Percentiles rank a stretch among this genome's conserved stretches.
Evolutionary conservation across 2,888 invertebrate genomes (phyloP).

Genomic region (Cryptocheilus praepositus): DNA sequence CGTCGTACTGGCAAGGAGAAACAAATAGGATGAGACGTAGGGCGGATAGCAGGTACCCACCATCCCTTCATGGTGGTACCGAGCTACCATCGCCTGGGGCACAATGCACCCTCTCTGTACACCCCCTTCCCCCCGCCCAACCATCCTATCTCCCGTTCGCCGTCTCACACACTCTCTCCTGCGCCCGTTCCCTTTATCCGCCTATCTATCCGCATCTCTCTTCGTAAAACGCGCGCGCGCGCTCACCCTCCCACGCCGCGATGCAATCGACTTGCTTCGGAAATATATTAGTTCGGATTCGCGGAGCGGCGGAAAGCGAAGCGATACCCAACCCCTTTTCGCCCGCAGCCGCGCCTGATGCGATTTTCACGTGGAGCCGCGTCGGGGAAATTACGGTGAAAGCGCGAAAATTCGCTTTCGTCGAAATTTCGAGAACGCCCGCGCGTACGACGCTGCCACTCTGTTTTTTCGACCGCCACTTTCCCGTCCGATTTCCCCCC

Average conservation of each 20-base stretch:
- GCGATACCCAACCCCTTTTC: slow-evolving; percentile 48
- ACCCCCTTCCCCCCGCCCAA: slow-evolving; percentile 28
- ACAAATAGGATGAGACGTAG: slow-evolving; percentile 63
- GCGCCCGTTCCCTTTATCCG: slow-evolving; percentile 6
- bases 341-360: slow-evolving; percentile 43
- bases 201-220: slow-evolving; percentile 9
- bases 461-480: slow-evolving; percentile 38
- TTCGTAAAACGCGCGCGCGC: slow-evolving; percentile 2
- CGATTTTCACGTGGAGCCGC: slow-evolving; percentile 59
- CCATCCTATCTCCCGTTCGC: slow-evolving; percentile 10
- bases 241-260: slow-evolving; percentile 21
- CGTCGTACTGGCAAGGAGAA: slow-evolving; percentile 56
- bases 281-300: slow-evolving; percentile 67
- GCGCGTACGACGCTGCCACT: slow-evolving; percentile 31
- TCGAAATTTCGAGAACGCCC: slow-evolving; percentile 57
- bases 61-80: slow-evolving; percentile 52
- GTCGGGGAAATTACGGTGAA: slow-evolving; percentile 60
- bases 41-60: slow-evolving; percentile 45
- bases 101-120: slow-evolving; percentile 54
- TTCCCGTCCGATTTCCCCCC: slow-evolving; percentile 11
- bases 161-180: slow-evolving; percentile 10
- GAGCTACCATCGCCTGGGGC: slow-evolving; percentile 53
- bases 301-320: slow-evolving; percentile 59
- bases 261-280: slow-evolving; percentile 62
- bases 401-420: slow-evolving; percentile 63